Conservation (phyloP, 2,113 vertebrate species). For the Struthio camelus region DNA sequence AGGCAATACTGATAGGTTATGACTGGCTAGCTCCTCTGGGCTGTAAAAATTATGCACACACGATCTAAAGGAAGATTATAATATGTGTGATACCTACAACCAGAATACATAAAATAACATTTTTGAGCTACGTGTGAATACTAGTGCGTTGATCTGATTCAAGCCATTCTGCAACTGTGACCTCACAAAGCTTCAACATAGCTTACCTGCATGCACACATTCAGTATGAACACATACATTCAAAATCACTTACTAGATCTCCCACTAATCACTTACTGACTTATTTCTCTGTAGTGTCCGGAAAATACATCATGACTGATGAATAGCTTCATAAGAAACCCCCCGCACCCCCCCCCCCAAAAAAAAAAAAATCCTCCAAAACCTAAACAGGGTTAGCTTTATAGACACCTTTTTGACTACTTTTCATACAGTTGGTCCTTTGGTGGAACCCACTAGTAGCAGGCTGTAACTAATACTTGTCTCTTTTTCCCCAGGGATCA, state of each 20-base stretch:
- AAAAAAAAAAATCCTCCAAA: not conserved
- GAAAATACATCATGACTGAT: not conserved
- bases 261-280: not conserved
- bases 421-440: not conserved
- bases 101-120: not conserved
- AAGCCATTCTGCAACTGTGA: not conserved
- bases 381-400: not conserved
- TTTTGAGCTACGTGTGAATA: not conserved
- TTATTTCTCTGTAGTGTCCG: not conserved
- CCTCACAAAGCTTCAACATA: not conserved
- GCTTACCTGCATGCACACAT: not conserved
- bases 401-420: not conserved
- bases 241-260: not conserved
- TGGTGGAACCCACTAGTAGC: not conserved
- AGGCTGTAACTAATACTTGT: not conserved
- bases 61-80: not conserved
- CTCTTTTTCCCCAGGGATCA: not conserved
- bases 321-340: not conserved
- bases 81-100: not conserved
- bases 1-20: not conserved
- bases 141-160: not conserved
- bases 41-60: conserved; percentile 15
- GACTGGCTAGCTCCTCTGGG: not conserved
- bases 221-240: not conserved
- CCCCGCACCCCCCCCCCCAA: no score